A percentile compares a stretch with the other conserved stretches of the same genome.
These are phyloP conservation scores for Sebastes nivosus DNA, from an alignment of 2,797 vertebrate genomes.

Conservation along the genomic window DNA sequence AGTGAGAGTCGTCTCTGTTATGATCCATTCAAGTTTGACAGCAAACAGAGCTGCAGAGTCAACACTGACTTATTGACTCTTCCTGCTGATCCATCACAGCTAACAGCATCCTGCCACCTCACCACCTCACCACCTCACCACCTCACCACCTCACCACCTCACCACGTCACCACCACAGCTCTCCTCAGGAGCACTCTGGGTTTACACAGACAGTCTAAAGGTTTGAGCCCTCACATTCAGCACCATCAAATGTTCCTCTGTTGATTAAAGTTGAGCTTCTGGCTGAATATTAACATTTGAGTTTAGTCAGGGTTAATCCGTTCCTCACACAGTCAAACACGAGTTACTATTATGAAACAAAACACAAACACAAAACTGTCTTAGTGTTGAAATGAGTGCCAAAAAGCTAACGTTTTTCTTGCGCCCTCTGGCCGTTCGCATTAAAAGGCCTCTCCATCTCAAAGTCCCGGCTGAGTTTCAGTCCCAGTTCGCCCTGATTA, in stretches of 20 bases:
- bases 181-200: neutral
- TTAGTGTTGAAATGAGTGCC: no score
- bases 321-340: no score
- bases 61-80: slow-evolving; percentile 33
- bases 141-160: neutral
- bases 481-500: neutral
- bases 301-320: no score
- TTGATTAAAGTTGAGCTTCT: neutral
- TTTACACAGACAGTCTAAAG: neutral
- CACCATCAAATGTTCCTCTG: neutral
- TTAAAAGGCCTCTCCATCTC: no score
- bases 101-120: neutral
- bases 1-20: neutral
- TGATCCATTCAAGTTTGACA: slow-evolving; percentile 40
- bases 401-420: no score
- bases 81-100: slow-evolving; percentile 11
- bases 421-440: no score
- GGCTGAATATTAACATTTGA: neutral
- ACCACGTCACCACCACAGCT: neutral
- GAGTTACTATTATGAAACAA: no score
- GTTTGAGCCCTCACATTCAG: neutral
- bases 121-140: neutral
- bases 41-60: slow-evolving; percentile 51
- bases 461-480: no score
- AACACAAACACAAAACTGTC: no score